Evolutionary conservation across 2,797 vertebrate genomes (phyloP), one percentile per base, ranked within the genome.

Genomic region (Lepilemur septentrionalis): DNA sequence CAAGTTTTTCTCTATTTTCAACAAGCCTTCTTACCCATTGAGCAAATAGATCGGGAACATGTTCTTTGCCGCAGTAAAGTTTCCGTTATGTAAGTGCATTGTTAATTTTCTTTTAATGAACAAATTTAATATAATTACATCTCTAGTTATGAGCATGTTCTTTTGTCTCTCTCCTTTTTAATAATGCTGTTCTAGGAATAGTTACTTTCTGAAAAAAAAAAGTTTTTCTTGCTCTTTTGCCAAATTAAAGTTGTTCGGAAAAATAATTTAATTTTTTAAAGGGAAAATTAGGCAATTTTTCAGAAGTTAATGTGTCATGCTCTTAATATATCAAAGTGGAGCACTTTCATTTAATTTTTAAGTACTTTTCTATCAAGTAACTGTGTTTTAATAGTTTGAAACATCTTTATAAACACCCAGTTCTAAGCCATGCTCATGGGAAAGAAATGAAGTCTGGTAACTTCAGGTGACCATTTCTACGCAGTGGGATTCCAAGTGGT

Each of bases 81-180:
- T 75, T 59, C 63, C 0, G 0, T 89, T 70, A 69, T n/a, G 11
- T 57, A 41, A 73, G 41, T 7, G 0, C 32, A 22, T 2, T 69
- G 89, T 52, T 83, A 32, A 84, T 75, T 83, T 87, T 89, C 57
- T 63, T 55, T 38, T n/a, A 75, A 96, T 76, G 82, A 95, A 85
- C 85, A 73, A 30, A 65, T 91, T 50, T 80, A 6, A 65, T 52
- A 75, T 43, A 70, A 93, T 88, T 52, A 38, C 65, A 15, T 59
- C 69, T 50, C 55, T 5, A 7, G 32, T 69, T 41, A 52, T 7
- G 55, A 83, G 50, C 59, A 43, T 35, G 25, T 80, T 63, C 82
- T 79, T 76, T 88, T 52, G 14, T 46, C 46, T 84, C 38, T 80
- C n/a, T 55, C 18, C 57, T 88, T 57, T 61, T 2, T 46, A 2